Conservation (phyloP, 2,888 invertebrate genomes). For the Pilophorus perplexus region DNA sequence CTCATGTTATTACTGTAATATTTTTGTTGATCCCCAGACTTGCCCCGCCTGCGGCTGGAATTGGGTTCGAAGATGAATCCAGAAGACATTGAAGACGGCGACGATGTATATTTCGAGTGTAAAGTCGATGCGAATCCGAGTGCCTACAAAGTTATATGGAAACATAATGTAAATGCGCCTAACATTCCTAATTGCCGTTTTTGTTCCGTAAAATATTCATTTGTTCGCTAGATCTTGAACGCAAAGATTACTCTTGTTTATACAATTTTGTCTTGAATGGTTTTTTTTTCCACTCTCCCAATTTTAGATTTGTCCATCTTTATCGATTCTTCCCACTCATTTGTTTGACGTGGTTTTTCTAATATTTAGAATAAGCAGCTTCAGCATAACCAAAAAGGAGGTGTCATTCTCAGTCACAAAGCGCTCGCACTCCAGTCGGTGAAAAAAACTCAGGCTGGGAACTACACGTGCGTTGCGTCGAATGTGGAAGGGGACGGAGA, state of each 20-base stretch:
- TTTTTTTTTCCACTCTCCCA: background rate
- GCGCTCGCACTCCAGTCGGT: constrained; percentile 79
- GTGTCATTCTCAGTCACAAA: constrained; percentile 82
- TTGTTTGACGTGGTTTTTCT: background rate
- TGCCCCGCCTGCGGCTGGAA: constrained; percentile 66
- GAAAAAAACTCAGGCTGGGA: constrained; percentile 76
- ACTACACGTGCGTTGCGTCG: constrained; percentile 84
- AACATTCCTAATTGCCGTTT: background rate
- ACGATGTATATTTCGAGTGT: too few relatives aligned
- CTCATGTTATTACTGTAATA: too few relatives aligned
- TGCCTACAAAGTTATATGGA: constrained; percentile 78
- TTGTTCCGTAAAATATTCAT: background rate
- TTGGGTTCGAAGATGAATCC: constrained; percentile 75
- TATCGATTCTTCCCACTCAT: background rate
- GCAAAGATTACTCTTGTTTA: too few relatives aligned
- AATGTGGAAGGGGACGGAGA: constrained; percentile 89
- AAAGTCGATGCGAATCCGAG: constrained; percentile 72
- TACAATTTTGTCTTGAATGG: too few relatives aligned
- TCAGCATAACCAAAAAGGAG: constrained; percentile 79
- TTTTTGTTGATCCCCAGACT: constrained; percentile 56
- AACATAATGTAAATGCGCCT: constrained; percentile 74
- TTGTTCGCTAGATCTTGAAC: too few relatives aligned
- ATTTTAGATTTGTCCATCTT: background rate
- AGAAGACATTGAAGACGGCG: constrained; percentile 76
- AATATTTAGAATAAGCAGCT: constrained; percentile 54